Conservation (phyloP, 2,888 invertebrate genomes). For the Acronicta psi region DNA sequence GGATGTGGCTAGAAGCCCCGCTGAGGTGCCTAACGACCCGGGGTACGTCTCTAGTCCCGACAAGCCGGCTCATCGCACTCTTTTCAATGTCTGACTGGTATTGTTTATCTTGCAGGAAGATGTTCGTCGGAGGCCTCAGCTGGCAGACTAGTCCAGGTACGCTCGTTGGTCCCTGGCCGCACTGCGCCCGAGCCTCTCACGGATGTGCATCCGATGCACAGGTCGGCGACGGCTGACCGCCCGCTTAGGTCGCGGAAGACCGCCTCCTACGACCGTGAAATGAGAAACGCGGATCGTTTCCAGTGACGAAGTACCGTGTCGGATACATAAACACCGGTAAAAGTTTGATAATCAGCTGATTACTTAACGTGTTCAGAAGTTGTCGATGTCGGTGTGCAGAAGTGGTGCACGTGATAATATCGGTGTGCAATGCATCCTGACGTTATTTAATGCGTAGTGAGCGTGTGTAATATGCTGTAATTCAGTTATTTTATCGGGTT, state of each 20-base stretch:
- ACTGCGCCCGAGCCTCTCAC: slow-evolving; percentile 68
- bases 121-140: slow-evolving; percentile 99
- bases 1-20: slow-evolving; percentile 95
- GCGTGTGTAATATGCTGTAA: slow-evolving; percentile 73
- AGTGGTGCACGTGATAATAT: slow-evolving; percentile 65
- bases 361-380: slow-evolving; percentile 72
- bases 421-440: slow-evolving; percentile 61
- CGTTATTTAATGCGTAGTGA: slow-evolving; percentile 60
- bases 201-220: slow-evolving; percentile 81
- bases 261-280: slow-evolving; percentile 62
- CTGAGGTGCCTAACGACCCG: slow-evolving; percentile 98
- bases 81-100: slow-evolving; percentile 76
- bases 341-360: slow-evolving; percentile 88
- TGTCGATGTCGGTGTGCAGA: slow-evolving; percentile 66
- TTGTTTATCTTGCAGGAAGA: slow-evolving; percentile 97
- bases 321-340: slow-evolving; percentile 82
- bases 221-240: slow-evolving; percentile 70
- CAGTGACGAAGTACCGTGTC: slow-evolving; percentile 73
- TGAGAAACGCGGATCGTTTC: slow-evolving; percentile 69
- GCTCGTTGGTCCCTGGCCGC: slow-evolving; percentile 79
- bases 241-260: slow-evolving; percentile 67
- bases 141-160: slow-evolving; percentile 99
- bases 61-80: slow-evolving; percentile 54
- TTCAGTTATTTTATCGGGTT: slow-evolving; percentile 80
- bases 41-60: slow-evolving; percentile 90